These are phyloP conservation scores for Tenodera sinensis DNA, from an alignment of 2,888 invertebrate species.

Conservation along the genomic window DNA sequence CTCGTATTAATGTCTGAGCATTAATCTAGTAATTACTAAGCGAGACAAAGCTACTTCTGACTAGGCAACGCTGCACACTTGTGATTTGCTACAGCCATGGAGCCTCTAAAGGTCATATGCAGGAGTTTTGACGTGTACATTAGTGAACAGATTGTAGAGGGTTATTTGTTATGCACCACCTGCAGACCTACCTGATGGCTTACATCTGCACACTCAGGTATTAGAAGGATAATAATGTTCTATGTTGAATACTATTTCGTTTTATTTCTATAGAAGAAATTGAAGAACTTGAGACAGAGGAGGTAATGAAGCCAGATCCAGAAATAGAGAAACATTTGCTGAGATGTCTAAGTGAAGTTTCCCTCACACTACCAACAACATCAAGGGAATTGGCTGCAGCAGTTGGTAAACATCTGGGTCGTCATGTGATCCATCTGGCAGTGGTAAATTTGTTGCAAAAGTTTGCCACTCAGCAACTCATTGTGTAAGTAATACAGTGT, in stretches of 20 bases:
- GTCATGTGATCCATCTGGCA: slow-evolving; percentile 55
- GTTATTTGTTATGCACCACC: too few relatives aligned
- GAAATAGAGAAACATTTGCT: slow-evolving; percentile 63
- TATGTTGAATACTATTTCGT: neutral
- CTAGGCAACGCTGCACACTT: too few relatives aligned
- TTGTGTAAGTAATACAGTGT: slow-evolving; percentile 38
- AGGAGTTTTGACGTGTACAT: too few relatives aligned
- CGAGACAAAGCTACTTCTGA: too few relatives aligned
- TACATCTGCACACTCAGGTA: neutral
- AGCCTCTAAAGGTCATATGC: too few relatives aligned
- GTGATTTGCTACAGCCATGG: too few relatives aligned
- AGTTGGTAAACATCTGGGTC: slow-evolving; percentile 50
- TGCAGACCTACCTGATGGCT: too few relatives aligned
- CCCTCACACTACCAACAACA: slow-evolving; percentile 66
- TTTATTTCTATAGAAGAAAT: slow-evolving; percentile 32
- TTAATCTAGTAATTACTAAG: too few relatives aligned
- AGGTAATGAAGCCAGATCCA: slow-evolving; percentile 47
- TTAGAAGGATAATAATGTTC: neutral
- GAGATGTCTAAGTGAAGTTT: slow-evolving; percentile 63
- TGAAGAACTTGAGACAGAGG: slow-evolving; percentile 31
- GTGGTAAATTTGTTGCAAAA: slow-evolving; percentile 73
- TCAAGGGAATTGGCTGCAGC: slow-evolving; percentile 61
- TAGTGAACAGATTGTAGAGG: too few relatives aligned
- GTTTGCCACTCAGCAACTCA: slow-evolving; percentile 70
- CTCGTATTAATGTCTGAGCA: too few relatives aligned